Evolutionary conservation across 2,888 invertebrate species (phyloP), one percentile per base, ranked within the genome.

Genomic region (Polydrusus pterygomalis): DNA sequence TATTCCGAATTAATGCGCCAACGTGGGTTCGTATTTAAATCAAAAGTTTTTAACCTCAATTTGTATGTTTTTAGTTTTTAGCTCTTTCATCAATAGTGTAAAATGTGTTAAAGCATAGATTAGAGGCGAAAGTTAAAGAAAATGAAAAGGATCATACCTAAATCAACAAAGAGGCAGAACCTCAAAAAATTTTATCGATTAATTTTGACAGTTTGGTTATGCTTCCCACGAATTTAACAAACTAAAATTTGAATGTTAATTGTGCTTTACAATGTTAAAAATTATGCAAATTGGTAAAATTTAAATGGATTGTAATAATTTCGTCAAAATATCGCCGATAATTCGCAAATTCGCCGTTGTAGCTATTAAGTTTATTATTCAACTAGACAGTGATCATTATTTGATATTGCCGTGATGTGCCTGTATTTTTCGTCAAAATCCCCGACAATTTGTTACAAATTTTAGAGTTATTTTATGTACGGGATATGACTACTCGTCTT

Each of bases 401-500:
- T 67, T 74, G 70, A 77, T 77, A 74, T 54, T 38, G 60, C 51
- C 20, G 34, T 63, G 67, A 62, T 43, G 56, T 69, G 74, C 63
- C 72, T 72, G 15, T 58, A 65, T 74, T 71, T 77, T 67, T 60
- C 74, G 58, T 70, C 58, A 77, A 75, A 74, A 74, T 78, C 73
- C 67, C 43, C 67, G 43, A 80, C 77, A 78, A 81, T 81, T 80
- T 81, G 77, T 80, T 77, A 79, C 79, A 80, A 79, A 82, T 82
- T 82, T 80, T 79, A 80, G 78, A 82, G 81, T 81, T 81, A 81
- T 82, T 82, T 84, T 78, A 83, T 84, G 82, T 83, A 84, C 84
- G 82, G 82, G 81, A 82, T 83, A 84, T 84, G 84, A 85, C 84
- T 84, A 85, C 82, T 84, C 84, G 83, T 85, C 83, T 84, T 83